These are phyloP conservation scores for Dilophus febrilis DNA, from an alignment of 2,888 invertebrate species.

Conservation along the genomic window DNA sequence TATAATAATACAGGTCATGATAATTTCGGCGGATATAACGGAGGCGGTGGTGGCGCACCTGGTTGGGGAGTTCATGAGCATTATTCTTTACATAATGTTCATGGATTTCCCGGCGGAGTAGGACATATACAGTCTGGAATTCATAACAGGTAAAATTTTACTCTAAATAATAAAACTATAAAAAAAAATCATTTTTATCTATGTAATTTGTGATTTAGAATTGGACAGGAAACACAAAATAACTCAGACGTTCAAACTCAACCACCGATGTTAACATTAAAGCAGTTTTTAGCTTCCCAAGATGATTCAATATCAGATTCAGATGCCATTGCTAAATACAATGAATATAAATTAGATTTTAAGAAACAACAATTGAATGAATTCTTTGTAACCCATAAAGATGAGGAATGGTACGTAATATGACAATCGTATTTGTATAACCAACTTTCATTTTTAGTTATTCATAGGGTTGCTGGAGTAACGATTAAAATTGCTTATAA, in stretches of 20 bases:
- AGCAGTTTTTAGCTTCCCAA: conserved; percentile 88
- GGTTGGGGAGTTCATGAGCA: conserved; percentile 25
- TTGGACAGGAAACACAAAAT: conserved; percentile 13
- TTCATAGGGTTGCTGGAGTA: neutral
- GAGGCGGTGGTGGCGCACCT: conserved; percentile 22
- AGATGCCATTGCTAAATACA: conserved; percentile 90
- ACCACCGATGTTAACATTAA: conserved; percentile 92
- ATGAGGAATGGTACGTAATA: conserved; percentile 95
- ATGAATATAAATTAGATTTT: conserved; percentile 96
- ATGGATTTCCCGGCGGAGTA: conserved; percentile 19
- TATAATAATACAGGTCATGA: conserved; percentile 23
- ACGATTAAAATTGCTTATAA: neutral
- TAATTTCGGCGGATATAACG: conserved; percentile 27
- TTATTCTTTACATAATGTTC: conserved; percentile 23
- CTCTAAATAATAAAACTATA: neutral
- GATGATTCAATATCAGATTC: conserved; percentile 97
- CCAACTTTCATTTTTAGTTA: no score
- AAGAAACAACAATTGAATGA: conserved; percentile 91
- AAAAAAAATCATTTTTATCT: no score
- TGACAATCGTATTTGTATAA: no score
- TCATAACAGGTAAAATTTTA: conserved; percentile 3
- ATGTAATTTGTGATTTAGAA: no score
- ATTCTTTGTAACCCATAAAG: conserved; percentile 97
- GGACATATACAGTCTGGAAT: conserved; percentile 18
- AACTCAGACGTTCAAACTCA: conserved; percentile 46